These are phyloP conservation scores for Eupithecia dodoneata DNA, from an alignment of 2,888 invertebrate species.

Conservation along the genomic window DNA sequence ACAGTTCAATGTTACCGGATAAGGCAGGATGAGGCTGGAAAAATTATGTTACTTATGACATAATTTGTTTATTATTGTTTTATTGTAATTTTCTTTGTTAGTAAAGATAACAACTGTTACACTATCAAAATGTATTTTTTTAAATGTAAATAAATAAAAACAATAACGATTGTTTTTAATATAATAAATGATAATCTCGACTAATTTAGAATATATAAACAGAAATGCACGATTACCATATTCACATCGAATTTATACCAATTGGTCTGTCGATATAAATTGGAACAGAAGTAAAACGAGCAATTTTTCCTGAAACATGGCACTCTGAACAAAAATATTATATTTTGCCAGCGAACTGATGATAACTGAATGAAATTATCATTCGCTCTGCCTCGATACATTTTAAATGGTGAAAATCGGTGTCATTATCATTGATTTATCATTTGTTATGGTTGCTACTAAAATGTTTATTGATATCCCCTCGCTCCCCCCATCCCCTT, in stretches of 20 bases:
- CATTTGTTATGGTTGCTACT: conserved; percentile 2
- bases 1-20: neutral
- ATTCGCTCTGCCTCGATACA: conserved; percentile 51
- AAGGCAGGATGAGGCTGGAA: neutral
- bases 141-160: no score
- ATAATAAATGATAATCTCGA: neutral
- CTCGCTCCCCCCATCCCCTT: neutral
- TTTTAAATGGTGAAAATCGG: conserved; percentile 52
- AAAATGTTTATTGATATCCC: conserved; percentile 7
- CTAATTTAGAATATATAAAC: neutral
- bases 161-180: no score
- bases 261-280: neutral
- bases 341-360: conserved; percentile 25
- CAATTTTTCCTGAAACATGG: neutral
- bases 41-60: neutral
- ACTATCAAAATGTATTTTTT: no score
- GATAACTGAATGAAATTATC: conserved; percentile 29
- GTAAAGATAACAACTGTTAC: no score
- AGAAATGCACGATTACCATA: neutral
- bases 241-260: conserved; percentile 2
- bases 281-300: neutral
- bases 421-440: conserved; percentile 22
- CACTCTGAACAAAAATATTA: conserved; percentile 7
- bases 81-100: no score
- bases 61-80: neutral